Percentiles rank a stretch among this genome's conserved stretches.
Evolutionary conservation across 1,140 invertebrate species (phyloP).

Genomic region (Halotydeus destructor): DNA sequence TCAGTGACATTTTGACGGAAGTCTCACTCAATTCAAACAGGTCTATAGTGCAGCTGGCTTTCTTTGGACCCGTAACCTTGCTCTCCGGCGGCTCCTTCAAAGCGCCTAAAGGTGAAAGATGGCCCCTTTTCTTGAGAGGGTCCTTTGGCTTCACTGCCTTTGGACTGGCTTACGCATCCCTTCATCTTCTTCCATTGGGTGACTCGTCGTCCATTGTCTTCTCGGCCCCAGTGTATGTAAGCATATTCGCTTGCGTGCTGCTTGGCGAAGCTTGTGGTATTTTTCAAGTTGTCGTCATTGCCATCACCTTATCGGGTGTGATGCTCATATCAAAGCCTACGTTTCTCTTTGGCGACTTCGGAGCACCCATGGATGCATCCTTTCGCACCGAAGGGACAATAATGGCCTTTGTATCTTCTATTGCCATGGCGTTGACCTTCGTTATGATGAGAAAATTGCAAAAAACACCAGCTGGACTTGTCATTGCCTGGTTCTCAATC

Average conservation of each 20-base stretch:
- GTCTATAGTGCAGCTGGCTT: too few species aligned
- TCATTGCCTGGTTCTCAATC: constrained; percentile 38
- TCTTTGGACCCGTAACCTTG: too few species aligned
- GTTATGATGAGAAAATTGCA: constrained; percentile 59
- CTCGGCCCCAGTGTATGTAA: constrained; percentile 33
- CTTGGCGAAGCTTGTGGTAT: constrained; percentile 32
- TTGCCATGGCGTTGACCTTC: constrained; percentile 36
- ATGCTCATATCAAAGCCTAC: constrained; percentile 29
- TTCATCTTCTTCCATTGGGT: constrained; percentile 28
- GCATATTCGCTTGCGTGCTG: constrained; percentile 31
- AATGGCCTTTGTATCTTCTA: constrained; percentile 6
- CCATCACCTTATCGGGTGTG: constrained; percentile 28
- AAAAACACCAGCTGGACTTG: constrained; percentile 62
- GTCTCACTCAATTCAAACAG: too few species aligned
- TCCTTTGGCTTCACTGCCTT: too few species aligned
- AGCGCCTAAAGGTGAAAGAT: too few species aligned
- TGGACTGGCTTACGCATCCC: too few species aligned
- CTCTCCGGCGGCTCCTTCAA: too few species aligned
- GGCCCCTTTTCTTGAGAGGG: too few species aligned
- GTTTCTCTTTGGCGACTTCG: constrained; percentile 19
- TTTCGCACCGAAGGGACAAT: background rate
- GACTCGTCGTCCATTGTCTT: constrained; percentile 36
- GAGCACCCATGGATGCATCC: background rate
- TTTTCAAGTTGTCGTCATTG: constrained; percentile 28
- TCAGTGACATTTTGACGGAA: too few species aligned